Base-by-base conservation (phyloP, 53 echinoderm and acorn worm species). In the Holothuria scabra region DNA sequence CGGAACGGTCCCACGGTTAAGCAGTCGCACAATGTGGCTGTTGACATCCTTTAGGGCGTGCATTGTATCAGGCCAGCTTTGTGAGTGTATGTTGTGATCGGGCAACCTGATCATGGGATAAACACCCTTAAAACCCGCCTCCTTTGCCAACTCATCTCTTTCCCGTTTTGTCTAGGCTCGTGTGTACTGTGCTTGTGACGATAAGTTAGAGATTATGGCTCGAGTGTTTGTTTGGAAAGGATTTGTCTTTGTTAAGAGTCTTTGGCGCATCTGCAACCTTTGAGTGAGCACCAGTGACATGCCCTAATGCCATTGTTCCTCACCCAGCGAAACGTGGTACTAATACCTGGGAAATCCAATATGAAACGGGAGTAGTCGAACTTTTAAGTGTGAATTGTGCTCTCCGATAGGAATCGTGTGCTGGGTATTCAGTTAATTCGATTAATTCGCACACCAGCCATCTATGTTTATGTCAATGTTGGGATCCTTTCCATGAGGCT, bases 231-330 rank as follows among this genome's bases (percentile, higher is more conserved):
- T 44, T 10, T 10, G 44, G 44, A 44, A 10, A 7, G 5, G 5
- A 10, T 10, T 67, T 67, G 29, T 67, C 33, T 31, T 30, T 8
- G 67, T 67, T 30, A 23, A 67, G 32, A 31, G 67, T 11, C 33
- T 67, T 32, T 6, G 28, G 67, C 7, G 29, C 28, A 29, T 67
- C 67, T 18, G 28, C 29, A 7, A 6, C 29, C 67, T 26, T 29
- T 29, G 4, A 67, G 25, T 32, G 67, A 29, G 32, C 67, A 67
- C 67, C 67, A 67, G 67, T 67, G 67, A 67, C 67, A 67, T 7
- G 67, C 67, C 28, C 67, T 26, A 31, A 67, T 29, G 67, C 67
- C 25, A 32, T 67, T 67, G 67, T 67, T 67, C 5, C 67, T 30
- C 4, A 67, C 33, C 67, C 11, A 7, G 25, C 28, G 67, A 30